Percentiles rank a stretch among this genome's conserved stretches.
Conservation (phyloP, 2,888 invertebrate species). For the Oscheius myriophilus region DNA sequence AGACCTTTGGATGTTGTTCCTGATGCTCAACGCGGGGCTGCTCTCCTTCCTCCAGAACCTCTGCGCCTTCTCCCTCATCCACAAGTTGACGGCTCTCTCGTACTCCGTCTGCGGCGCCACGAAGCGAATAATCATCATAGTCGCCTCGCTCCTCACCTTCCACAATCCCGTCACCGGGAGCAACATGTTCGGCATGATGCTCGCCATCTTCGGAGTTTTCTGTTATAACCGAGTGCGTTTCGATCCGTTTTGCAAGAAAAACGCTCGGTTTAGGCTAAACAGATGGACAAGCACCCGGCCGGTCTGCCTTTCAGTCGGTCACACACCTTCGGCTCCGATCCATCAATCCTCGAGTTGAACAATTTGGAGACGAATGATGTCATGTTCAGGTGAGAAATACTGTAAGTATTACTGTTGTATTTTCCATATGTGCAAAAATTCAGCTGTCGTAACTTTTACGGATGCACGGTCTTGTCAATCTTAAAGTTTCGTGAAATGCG, state of each 20-base stretch:
- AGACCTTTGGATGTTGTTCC: constrained; percentile 50
- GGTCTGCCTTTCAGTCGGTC: constrained; percentile 35
- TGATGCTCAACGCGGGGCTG: constrained; percentile 76
- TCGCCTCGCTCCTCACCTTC: constrained; percentile 84
- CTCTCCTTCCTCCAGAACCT: constrained; percentile 94
- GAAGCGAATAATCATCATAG: constrained; percentile 86
- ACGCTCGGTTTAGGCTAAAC: constrained; percentile 32
- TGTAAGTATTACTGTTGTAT: neutral
- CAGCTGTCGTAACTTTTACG: no score
- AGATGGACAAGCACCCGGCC: constrained; percentile 30
- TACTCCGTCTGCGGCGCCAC: constrained; percentile 95
- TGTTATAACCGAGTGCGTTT: constrained; percentile 83
- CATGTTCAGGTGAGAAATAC: constrained; percentile 34
- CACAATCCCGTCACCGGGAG: constrained; percentile 91
- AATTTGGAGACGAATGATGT: constrained; percentile 32
- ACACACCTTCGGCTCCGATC: constrained; percentile 35
- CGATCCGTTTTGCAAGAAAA: neutral
- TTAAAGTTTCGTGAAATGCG: no score
- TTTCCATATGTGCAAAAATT: neutral
- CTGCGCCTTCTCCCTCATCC: constrained; percentile 90
- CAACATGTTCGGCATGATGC: constrained; percentile 83
- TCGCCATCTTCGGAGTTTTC: constrained; percentile 89
- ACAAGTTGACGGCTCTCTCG: constrained; percentile 87
- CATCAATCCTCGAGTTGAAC: constrained; percentile 35
- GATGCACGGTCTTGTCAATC: no score